Evolutionary conservation across 2,797 vertebrate species (phyloP).

Genomic region (Pampus argenteus): DNA sequence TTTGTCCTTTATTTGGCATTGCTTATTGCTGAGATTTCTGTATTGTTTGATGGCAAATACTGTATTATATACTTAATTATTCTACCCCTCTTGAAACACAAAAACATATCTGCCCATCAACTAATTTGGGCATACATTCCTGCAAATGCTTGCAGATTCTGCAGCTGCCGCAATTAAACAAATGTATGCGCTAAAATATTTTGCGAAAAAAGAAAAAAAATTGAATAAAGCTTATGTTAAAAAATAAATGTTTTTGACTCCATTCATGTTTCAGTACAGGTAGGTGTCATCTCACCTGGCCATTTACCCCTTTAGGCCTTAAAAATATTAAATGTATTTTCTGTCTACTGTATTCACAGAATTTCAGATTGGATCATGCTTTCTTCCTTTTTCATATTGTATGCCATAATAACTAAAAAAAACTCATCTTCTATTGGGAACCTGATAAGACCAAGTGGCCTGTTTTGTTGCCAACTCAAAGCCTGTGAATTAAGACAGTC

Average conservation of each 20-base stretch:
- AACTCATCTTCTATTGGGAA: background rate
- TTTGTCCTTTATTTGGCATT: background rate
- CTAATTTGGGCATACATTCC: constrained; percentile 70
- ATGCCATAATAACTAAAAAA: constrained; percentile 3
- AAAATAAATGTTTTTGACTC: constrained; percentile 35
- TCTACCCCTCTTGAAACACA: constrained; percentile 31
- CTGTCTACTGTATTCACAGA: background rate
- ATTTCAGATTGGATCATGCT: background rate
- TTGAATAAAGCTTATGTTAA: constrained; percentile 72
- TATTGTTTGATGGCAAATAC: constrained; percentile 41
- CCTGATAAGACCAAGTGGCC: constrained; percentile 17
- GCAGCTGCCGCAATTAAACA: constrained; percentile 49
- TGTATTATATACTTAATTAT: constrained; percentile 44
- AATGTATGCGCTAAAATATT: constrained; percentile 58
- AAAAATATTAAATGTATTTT: background rate
- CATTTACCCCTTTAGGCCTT: background rate
- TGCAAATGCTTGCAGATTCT: constrained; percentile 61
- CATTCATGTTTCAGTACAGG: constrained; percentile 16
- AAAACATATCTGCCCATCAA: constrained; percentile 22
- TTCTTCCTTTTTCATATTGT: background rate
- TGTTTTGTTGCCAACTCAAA: background rate
- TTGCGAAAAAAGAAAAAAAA: constrained; percentile 59
- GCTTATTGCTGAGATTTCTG: constrained; percentile 29
- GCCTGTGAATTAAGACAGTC: background rate
- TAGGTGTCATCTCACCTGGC: background rate